These are phyloP conservation scores for Scrobipalpa atriplicella DNA, from an alignment of 2,888 invertebrate species.

Conservation along the genomic window DNA sequence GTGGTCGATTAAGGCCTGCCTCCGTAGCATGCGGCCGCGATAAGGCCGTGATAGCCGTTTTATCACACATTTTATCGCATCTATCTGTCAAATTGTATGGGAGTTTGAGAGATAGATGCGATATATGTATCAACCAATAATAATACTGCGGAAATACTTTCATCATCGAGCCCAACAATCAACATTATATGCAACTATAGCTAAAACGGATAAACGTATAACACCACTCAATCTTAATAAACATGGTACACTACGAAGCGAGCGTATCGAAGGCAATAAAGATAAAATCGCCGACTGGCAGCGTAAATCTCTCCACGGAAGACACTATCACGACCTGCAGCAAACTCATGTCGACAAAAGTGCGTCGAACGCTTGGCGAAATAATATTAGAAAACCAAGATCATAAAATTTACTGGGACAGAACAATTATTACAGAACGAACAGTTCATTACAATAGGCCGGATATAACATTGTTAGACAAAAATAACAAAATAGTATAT, in stretches of 20 bases:
- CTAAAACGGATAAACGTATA: background rate
- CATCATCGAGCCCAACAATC: background rate
- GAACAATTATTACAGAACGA: too few species aligned
- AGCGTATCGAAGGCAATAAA: background rate
- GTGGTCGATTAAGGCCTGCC: too few species aligned
- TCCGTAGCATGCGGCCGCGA: too few species aligned
- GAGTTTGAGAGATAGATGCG: too few species aligned
- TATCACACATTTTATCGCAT: too few species aligned
- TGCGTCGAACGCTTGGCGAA: slow-evolving; percentile 10
- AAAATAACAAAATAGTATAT: too few species aligned
- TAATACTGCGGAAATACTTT: background rate
- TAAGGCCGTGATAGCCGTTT: too few species aligned
- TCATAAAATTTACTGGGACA: too few species aligned
- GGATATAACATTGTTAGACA: too few species aligned
- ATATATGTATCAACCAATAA: background rate
- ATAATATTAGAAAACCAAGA: too few species aligned
- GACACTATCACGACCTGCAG: background rate
- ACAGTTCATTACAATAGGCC: too few species aligned
- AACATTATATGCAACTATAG: background rate
- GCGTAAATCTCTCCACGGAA: background rate
- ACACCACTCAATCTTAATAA: background rate
- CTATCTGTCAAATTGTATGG: too few species aligned
- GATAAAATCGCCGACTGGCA: background rate
- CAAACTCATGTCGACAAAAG: slow-evolving; percentile 5
- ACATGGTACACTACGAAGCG: background rate